Evolutionary conservation across 2,113 vertebrate genomes (phyloP).

Genomic region (Forbesichthys agassizii): DNA sequence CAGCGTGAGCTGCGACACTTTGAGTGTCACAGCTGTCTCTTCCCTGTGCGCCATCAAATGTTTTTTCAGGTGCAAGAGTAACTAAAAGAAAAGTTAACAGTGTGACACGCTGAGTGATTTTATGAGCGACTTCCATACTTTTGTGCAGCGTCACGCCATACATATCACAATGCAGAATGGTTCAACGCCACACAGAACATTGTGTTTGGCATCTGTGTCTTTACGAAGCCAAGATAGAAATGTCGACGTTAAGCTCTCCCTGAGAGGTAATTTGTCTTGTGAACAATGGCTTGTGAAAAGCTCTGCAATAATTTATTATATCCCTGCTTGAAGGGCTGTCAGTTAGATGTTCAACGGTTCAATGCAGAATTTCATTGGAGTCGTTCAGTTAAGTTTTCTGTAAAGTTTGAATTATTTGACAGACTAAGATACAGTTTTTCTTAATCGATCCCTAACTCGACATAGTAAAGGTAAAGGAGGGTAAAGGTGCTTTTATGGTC

Average conservation of each 20-base stretch:
- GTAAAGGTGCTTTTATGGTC: too few relatives aligned
- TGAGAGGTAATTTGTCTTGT: constrained; percentile 7
- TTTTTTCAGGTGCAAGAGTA: too few relatives aligned
- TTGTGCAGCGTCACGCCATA: neutral
- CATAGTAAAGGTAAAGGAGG: neutral
- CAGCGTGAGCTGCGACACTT: too few relatives aligned
- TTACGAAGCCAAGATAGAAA: constrained; percentile 28
- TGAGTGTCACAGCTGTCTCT: too few relatives aligned
- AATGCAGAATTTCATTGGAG: constrained; percentile 1
- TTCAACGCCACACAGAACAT: neutral
- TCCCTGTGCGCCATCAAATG: too few relatives aligned
- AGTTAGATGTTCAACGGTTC: constrained; percentile 12
- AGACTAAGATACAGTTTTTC: constrained; percentile 24
- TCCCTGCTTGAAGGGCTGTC: neutral
- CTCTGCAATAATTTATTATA: neutral
- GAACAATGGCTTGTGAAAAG: neutral
- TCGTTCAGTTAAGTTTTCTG: constrained; percentile 5
- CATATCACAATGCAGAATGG: constrained; percentile 2
- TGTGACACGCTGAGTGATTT: neutral
- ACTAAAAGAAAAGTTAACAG: too few relatives aligned
- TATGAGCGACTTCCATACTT: neutral
- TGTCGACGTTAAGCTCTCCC: constrained; percentile 21
- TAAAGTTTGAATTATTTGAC: constrained; percentile 2
- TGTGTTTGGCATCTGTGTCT: constrained; percentile 2
- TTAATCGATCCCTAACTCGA: neutral